Evolutionary conservation across 2,888 invertebrate species (phyloP), one percentile per base, ranked within the genome.

Genomic region (Agrotis exclamationis): DNA sequence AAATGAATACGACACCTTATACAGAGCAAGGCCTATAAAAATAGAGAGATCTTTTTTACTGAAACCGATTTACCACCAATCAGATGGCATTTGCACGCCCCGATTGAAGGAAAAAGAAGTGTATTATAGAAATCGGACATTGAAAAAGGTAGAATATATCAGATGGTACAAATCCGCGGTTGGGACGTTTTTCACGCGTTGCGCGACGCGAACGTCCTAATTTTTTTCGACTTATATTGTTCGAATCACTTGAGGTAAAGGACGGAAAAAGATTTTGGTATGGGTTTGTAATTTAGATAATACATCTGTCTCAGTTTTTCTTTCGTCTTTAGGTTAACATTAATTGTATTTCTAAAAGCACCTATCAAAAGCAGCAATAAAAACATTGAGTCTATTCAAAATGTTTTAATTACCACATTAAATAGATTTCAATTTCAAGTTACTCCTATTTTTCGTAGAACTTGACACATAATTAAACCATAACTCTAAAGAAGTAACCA

Each of bases 71-170:
- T 74, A 75, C 70, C 80, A 76, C 75, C 78, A 82, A 84, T 88
- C 89, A 84, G 85, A 88, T 87, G 85, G 77, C 81, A 80, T 86
- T 86, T 79, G 80, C 79, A 86, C 85, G 84, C 76, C 79, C 76
- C 81, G 80, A 87, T 87, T 87, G 87, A 84, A 89, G 85, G 86
- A 86, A 89, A 86, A 83, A 86, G 79, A 79, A 83, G 84, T 84
- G 82, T 89, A 87, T 89, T 88, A 84, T 80, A 82, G 81, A 80
- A 87, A 87, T 86, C 82, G 86, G 87, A 89, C 88, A 82, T 86
- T 88, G 87, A 88, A 87, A 89, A 87, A 88, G 88, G 88, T 66
- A 56, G 47, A 53, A 66, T 67, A 78, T 78, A 74, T 80, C 70
- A 50, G 56, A 60, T 69, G 53, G 68, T 71, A 74, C 70, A 63